phyloP scores from a whole-genome alignment of 2,797 vertebrate species.

The Avahi laniger region DNA sequence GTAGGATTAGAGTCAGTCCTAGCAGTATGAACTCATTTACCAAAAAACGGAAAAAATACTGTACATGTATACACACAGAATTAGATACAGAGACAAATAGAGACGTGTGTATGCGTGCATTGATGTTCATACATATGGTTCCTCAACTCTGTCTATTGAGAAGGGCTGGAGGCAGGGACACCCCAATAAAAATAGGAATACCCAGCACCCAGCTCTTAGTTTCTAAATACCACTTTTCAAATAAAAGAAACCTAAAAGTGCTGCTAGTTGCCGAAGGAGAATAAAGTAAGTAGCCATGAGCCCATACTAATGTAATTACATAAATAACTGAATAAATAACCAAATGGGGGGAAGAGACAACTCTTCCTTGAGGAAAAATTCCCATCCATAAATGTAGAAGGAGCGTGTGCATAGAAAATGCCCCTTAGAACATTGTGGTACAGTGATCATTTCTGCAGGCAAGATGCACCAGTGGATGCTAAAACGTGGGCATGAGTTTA shows the following conservation, averaged over 20 bases:
- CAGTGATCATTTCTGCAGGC: background rate
- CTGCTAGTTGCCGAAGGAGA: background rate
- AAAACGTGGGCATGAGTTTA: background rate
- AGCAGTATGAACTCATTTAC: background rate
- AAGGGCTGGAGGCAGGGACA: background rate
- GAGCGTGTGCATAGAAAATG: background rate
- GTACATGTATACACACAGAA: background rate
- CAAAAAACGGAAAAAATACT: background rate
- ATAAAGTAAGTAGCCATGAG: background rate
- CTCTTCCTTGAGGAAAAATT: background rate
- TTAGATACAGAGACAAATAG: background rate
- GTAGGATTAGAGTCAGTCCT: background rate
- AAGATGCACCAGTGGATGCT: background rate
- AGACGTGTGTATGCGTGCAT: background rate
- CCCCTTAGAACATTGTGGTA: rapidly evolving
- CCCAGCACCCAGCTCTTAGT: background rate
- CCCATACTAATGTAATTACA: background rate
- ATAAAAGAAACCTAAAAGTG: background rate
- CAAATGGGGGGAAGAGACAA: background rate
- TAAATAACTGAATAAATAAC: background rate
- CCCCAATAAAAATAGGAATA: background rate
- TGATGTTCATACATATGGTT: rapidly evolving
- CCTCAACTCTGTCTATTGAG: background rate
- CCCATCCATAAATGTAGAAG: background rate
- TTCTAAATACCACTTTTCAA: background rate